These are phyloP conservation scores for Hippolais icterina DNA, from an alignment of 2,113 vertebrate genomes.

Conservation along the genomic window DNA sequence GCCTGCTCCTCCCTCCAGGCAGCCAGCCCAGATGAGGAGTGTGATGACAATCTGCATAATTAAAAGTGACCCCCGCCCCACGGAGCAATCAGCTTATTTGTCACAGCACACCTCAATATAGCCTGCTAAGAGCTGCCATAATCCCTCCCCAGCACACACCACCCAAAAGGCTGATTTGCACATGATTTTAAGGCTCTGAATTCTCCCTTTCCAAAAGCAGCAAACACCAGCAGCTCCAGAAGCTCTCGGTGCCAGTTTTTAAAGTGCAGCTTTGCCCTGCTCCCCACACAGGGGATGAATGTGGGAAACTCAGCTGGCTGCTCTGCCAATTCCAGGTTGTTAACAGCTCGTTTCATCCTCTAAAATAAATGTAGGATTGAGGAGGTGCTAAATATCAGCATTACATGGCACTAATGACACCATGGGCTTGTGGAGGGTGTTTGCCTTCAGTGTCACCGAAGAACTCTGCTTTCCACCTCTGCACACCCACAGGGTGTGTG, in stretches of 20 bases:
- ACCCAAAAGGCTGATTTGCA: background rate
- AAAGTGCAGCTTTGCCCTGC: background rate
- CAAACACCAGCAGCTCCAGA: background rate
- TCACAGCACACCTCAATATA: background rate
- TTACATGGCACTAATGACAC: fast-evolving
- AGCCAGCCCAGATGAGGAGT: background rate
- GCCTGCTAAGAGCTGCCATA: background rate
- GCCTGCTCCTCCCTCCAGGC: background rate
- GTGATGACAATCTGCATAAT: background rate
- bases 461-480: background rate
- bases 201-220: background rate
- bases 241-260: background rate
- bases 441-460: background rate
- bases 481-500: fast-evolving
- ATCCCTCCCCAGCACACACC: background rate
- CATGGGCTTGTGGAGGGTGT: background rate
- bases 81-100: slow-evolving; percentile 1
- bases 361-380: background rate
- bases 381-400: background rate
- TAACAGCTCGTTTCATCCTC: background rate
- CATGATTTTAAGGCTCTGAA: background rate
- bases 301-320: background rate
- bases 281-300: background rate
- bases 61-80: background rate
- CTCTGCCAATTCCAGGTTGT: background rate